These are phyloP conservation scores for Tichodroma muraria DNA, from an alignment of 2,113 vertebrate species.

Conservation along the genomic window DNA sequence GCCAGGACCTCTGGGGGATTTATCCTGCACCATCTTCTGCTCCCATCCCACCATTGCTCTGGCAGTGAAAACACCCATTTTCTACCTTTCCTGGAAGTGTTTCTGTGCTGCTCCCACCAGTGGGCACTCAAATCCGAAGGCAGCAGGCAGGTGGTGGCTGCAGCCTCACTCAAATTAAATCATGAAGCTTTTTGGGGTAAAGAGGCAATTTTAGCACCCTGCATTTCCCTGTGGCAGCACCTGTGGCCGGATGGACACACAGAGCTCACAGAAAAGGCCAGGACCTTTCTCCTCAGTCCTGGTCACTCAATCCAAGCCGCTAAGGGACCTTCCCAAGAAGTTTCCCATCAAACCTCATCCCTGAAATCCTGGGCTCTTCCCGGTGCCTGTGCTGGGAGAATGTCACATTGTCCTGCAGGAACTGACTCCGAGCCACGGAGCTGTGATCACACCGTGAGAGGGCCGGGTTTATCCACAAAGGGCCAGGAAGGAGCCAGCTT, in stretches of 20 bases:
- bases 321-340: not conserved
- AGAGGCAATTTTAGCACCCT: not conserved
- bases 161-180: accelerated
- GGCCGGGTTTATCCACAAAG: not conserved
- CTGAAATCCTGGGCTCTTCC: not conserved
- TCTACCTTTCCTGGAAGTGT: accelerated
- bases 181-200: accelerated
- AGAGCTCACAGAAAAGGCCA: not conserved
- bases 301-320: not conserved
- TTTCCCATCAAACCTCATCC: not conserved
- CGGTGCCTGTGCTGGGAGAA: not conserved
- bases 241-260: not conserved
- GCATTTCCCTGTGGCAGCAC: accelerated
- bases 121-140: accelerated
- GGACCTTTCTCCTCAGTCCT: not conserved
- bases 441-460: not conserved
- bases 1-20: not conserved
- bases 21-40: no score
- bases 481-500: not conserved
- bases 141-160: not conserved
- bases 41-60: not conserved
- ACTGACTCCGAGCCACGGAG: no score
- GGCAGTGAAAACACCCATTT: not conserved
- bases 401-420: not conserved
- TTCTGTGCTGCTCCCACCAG: not conserved